Conservation (phyloP, 2,797 vertebrate species). For the Rhodeus uyekii region DNA sequence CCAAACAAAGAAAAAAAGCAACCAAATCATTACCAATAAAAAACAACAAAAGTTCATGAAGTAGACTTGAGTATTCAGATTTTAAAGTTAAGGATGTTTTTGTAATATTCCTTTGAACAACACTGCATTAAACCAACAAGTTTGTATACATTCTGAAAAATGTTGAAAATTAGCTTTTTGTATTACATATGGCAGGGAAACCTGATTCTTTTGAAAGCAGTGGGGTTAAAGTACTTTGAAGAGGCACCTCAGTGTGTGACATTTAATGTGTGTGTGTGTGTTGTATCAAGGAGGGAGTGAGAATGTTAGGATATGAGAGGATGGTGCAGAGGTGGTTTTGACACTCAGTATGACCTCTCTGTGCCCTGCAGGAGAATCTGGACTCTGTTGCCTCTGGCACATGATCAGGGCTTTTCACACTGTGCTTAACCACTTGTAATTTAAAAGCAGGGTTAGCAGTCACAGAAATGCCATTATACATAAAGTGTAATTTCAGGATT, state of each 20-base stretch:
- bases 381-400: constrained; percentile 53
- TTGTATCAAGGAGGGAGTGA: constrained; percentile 16
- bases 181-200: not conserved
- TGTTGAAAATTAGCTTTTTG: not conserved
- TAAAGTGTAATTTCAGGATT: too few relatives aligned
- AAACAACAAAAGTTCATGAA: too few relatives aligned
- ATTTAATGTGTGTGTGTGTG: not conserved
- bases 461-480: too few relatives aligned
- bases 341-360: constrained; percentile 25
- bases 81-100: not conserved
- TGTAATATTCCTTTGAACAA: not conserved
- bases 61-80: not conserved
- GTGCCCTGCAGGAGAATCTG: constrained; percentile 41
- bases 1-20: not conserved
- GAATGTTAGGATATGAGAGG: not conserved
- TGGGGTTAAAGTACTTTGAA: not conserved
- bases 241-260: constrained; percentile 1
- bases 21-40: not conserved
- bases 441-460: too few relatives aligned
- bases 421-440: too few relatives aligned
- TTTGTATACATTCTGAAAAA: not conserved
- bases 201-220: not conserved
- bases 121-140: not conserved
- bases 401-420: too few relatives aligned
- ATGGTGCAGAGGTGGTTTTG: not conserved